Percentiles rank a stretch among this genome's conserved stretches.
Evolutionary conservation across 2,888 invertebrate genomes (phyloP).

Genomic region (Embidobia sp.): DNA sequence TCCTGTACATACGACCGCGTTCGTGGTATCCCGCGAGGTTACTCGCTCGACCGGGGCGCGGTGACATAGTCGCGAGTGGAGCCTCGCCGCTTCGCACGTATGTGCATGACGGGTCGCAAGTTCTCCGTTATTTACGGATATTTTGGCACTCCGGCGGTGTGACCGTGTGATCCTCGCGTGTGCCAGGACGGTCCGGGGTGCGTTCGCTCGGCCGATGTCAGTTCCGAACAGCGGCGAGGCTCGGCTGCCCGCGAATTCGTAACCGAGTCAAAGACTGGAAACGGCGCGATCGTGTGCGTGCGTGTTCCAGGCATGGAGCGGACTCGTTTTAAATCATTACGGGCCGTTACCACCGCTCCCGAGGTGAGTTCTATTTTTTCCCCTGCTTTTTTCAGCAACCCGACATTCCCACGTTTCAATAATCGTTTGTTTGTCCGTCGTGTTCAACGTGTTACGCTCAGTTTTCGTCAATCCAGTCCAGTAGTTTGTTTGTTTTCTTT

Average conservation of each 20-base stretch:
- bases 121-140: slow-evolving; percentile 59
- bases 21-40: slow-evolving; percentile 14
- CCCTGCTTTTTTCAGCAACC: slow-evolving; percentile 18
- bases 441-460: too few species aligned
- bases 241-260: slow-evolving; percentile 31
- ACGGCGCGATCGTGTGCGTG: slow-evolving; percentile 66
- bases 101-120: slow-evolving; percentile 25
- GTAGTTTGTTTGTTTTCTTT: slow-evolving; percentile 11
- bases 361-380: slow-evolving; percentile 59
- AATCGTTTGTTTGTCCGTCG: slow-evolving; percentile 1
- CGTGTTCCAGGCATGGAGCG: slow-evolving; percentile 73
- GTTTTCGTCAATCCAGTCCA: background rate
- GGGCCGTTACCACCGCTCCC: slow-evolving; percentile 69
- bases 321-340: slow-evolving; percentile 75
- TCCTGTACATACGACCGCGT: slow-evolving; percentile 1
- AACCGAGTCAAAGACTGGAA: slow-evolving; percentile 44
- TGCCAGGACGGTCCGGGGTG: slow-evolving; percentile 16
- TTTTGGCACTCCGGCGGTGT: slow-evolving; percentile 54
- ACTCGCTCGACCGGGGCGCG: background rate
- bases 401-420: slow-evolving; percentile 28
- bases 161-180: slow-evolving; percentile 49
- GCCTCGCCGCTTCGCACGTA: slow-evolving; percentile 61
- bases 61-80: slow-evolving; percentile 57
- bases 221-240: slow-evolving; percentile 24
- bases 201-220: slow-evolving; percentile 23